These are phyloP conservation scores for Tetragonisca angustula DNA, from an alignment of 2,888 invertebrate species.

Conservation along the genomic window DNA sequence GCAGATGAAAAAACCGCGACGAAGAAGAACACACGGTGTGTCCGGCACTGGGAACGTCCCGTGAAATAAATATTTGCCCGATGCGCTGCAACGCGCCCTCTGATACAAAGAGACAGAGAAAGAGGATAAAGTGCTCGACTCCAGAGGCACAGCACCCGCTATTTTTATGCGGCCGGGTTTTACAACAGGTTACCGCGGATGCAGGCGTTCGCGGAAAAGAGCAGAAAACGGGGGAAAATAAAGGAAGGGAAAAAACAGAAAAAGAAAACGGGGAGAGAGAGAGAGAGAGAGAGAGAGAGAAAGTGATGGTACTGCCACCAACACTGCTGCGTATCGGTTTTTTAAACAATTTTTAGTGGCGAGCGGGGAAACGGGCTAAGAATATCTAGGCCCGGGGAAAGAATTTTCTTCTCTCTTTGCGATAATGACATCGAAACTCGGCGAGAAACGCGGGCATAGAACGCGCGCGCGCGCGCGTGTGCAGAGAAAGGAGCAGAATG, in stretches of 20 bases:
- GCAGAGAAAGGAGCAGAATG: constrained; percentile 34
- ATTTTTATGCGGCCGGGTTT: constrained; percentile 80
- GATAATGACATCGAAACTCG: constrained; percentile 60
- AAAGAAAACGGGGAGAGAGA: background rate
- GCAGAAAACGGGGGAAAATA: constrained; percentile 56
- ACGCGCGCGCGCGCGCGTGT: background rate
- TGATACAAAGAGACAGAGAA: constrained; percentile 61
- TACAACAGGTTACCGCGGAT: constrained; percentile 79
- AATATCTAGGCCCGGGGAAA: constrained; percentile 71
- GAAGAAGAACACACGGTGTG: constrained; percentile 19
- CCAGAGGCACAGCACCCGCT: constrained; percentile 70
- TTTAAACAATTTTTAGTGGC: constrained; percentile 72
- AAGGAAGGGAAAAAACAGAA: constrained; percentile 38
- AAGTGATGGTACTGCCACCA: constrained; percentile 16
- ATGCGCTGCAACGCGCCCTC: constrained; percentile 70
- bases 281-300: constrained; percentile 15
- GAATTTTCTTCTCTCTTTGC: constrained; percentile 69
- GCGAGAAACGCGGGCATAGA: constrained; percentile 42
- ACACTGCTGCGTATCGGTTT: constrained; percentile 64
- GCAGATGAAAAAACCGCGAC: background rate
- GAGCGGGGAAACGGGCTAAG: constrained; percentile 71
- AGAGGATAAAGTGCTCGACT: constrained; percentile 62
- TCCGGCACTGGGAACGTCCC: constrained; percentile 56
- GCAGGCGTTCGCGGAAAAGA: constrained; percentile 70
- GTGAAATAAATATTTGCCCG: constrained; percentile 74